These are phyloP conservation scores for Lasius platythorax DNA, from an alignment of 2,888 invertebrate species.

Conservation along the genomic window DNA sequence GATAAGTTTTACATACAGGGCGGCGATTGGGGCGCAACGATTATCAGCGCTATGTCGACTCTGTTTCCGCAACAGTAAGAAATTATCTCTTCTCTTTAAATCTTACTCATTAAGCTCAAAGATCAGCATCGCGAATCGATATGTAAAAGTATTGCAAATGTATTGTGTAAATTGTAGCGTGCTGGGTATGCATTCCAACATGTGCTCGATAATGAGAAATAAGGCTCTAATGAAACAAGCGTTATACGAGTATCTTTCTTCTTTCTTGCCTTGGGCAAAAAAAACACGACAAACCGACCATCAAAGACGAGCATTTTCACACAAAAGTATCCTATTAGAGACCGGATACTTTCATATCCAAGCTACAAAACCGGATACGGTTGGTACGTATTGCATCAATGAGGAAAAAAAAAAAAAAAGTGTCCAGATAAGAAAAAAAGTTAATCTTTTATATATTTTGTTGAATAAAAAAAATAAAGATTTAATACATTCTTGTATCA, in stretches of 20 bases:
- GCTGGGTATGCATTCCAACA: constrained; percentile 28
- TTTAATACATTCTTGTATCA: background rate
- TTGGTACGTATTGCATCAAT: background rate
- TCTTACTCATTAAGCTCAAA: background rate
- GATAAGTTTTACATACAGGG: constrained; percentile 88
- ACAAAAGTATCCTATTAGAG: background rate
- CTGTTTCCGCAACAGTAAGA: constrained; percentile 86
- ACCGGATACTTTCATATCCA: constrained; percentile 26
- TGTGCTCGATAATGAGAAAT: background rate
- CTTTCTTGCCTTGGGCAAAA: background rate
- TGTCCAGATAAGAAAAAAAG: too few relatives aligned
- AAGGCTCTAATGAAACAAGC: background rate
- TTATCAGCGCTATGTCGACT: constrained; percentile 86
- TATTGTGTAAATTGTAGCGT: background rate
- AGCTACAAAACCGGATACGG: constrained; percentile 28
- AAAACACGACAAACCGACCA: background rate
- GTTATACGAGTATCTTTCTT: background rate
- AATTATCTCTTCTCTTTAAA: background rate
- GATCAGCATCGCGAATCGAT: background rate
- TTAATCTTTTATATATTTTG: background rate
- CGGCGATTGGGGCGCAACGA: constrained; percentile 89
- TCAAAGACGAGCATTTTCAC: too few relatives aligned
- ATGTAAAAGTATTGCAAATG: background rate
- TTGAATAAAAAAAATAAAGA: background rate
- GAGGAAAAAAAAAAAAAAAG: background rate